Evolutionary conservation across 2,888 invertebrate species (phyloP).

Genomic region (Amaurobius ferox): DNA sequence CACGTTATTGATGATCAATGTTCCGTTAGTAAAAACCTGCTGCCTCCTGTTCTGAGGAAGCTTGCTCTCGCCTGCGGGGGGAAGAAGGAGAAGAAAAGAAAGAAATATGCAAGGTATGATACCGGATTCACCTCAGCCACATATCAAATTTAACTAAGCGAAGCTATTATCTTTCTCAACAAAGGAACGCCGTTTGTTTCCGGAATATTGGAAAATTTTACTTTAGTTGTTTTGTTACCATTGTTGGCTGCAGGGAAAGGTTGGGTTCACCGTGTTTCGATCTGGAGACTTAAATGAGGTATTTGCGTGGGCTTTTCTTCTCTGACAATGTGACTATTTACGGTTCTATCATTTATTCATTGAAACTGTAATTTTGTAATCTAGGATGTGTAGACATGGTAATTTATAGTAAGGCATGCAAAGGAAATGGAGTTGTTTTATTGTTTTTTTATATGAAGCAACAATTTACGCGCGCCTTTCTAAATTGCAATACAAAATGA

Average conservation of each 20-base stretch:
- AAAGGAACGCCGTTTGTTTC: conserved; percentile 20
- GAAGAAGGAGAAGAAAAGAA: conserved; percentile 20
- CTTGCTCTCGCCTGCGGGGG: conserved; percentile 86
- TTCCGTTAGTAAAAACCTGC: conserved; percentile 90
- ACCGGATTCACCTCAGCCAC: background rate
- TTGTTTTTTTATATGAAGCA: too few species aligned
- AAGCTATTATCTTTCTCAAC: conserved; percentile 43
- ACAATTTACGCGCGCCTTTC: too few species aligned
- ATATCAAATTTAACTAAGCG: conserved; percentile 60
- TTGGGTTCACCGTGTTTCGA: background rate
- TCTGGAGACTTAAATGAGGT: background rate
- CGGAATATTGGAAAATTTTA: background rate
- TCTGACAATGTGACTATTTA: background rate
- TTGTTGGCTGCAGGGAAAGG: too few species aligned
- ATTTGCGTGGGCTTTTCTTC: background rate
- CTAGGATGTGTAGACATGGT: too few species aligned
- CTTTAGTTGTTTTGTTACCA: background rate
- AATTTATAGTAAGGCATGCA: too few species aligned
- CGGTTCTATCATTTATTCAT: background rate
- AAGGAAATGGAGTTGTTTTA: too few species aligned
- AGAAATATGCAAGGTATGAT: background rate
- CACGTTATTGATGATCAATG: conserved; percentile 89
- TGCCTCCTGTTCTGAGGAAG: conserved; percentile 91
- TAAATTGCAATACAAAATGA: too few species aligned
- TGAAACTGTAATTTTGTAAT: background rate